Percentiles rank a stretch among this genome's conserved stretches.
Conservation (phyloP, 2,888 invertebrate genomes). For the Sphinx pinastri region DNA sequence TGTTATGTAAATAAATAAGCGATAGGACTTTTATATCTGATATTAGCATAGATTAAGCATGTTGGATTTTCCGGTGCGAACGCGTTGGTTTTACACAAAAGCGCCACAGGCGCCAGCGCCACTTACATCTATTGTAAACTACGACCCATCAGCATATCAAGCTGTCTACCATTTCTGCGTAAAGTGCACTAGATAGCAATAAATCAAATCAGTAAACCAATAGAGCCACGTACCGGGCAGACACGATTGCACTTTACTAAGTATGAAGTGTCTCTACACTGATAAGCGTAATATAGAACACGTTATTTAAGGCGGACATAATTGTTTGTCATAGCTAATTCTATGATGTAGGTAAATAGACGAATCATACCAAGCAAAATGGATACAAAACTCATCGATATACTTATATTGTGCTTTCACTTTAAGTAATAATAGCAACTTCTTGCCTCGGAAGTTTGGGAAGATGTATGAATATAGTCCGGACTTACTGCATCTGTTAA, state of each 20-base stretch:
- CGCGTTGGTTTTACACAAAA: slow-evolving; percentile 52
- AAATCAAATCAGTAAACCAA: slow-evolving; percentile 46
- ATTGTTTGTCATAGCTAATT: too few relatives aligned
- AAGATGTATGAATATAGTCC: too few relatives aligned
- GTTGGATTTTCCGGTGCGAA: slow-evolving; percentile 53
- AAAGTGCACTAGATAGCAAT: slow-evolving; percentile 53
- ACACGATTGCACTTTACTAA: not conserved
- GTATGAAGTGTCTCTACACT: not conserved
- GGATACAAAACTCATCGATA: too few relatives aligned
- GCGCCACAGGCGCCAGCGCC: slow-evolving; percentile 41
- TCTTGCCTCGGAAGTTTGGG: too few relatives aligned
- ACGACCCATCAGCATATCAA: slow-evolving; percentile 59
- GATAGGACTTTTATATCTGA: slow-evolving; percentile 39
- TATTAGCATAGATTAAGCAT: slow-evolving; percentile 44
- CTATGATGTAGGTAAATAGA: too few relatives aligned
- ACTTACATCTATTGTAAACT: slow-evolving; percentile 35
- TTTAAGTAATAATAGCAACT: too few relatives aligned
- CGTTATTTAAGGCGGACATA: not conserved
- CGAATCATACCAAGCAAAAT: too few relatives aligned
- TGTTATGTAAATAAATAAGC: slow-evolving; percentile 31
- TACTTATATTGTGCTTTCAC: too few relatives aligned
- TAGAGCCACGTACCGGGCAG: not conserved
- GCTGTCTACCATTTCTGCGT: slow-evolving; percentile 50
- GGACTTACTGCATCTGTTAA: too few relatives aligned
- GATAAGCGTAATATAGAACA: slow-evolving; percentile 8